Base-by-base conservation (phyloP, 2,888 invertebrate species). In the Linnaemya tessellans region DNA sequence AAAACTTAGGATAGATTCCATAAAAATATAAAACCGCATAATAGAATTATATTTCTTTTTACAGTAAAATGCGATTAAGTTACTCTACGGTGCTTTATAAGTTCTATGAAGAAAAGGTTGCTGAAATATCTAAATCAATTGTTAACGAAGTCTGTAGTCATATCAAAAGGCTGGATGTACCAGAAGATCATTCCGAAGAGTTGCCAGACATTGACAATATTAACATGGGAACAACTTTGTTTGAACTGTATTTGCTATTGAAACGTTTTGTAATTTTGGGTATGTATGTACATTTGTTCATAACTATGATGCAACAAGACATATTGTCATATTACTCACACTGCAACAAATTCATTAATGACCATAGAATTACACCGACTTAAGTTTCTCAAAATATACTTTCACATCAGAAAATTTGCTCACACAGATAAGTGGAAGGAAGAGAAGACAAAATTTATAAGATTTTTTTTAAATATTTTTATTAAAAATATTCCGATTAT, bases 171-270 rank as follows among this genome's bases (percentile, higher is more conserved):
- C 91, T 95, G 20, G 92, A 93, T 86, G 92, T 94, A 81, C 94
- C 94, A 1, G 94, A 94, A 1, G 94, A 94, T 1, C 88, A 93
- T 13, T 94, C 93, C 46, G 94, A 94, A 65, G 71, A 81, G 11
- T 93, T 94, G 1, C 93, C 93, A 0, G 94, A 94, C 5, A 92
- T 94, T 18, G 96, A 96, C 87, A 95, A 96, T 15, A 92, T 97
- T 54, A 94, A 95, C 1, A 95, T 97, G 94, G 97, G 97, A 0
- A 98, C 98, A 0, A 96, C 97, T 2, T 93, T 99, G 70, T 98
- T 99, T 92, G 98, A 98, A 92, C 93, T 99, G 10, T 99, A 99
- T 92, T 94, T 99, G 87, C 95, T 97, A 0, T 93, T 99, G 75
- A 98, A 98, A 91, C 95, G 98, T 92, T 98, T 98, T 93, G 94